Evolutionary conservation across 2,113 vertebrate species (phyloP).

Genomic region (Chionomys nivalis): DNA sequence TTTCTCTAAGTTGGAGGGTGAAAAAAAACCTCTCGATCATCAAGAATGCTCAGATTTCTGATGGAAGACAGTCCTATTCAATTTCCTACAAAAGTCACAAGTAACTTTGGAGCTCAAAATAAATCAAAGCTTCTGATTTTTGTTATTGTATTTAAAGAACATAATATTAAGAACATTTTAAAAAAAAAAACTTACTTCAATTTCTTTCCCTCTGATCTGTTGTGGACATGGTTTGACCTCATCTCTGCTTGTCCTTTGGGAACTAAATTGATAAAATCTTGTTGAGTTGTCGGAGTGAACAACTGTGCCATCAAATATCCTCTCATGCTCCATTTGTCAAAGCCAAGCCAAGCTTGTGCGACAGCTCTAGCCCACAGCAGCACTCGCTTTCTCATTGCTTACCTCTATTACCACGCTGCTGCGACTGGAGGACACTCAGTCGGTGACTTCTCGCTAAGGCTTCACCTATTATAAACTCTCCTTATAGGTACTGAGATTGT

Average conservation of each 20-base stretch:
- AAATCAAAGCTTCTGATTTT: background rate
- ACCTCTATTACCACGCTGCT: background rate
- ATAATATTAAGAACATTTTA: conserved; percentile 42
- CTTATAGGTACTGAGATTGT: background rate
- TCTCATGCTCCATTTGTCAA: conserved; percentile 67
- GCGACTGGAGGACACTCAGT: background rate
- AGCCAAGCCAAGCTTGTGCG: background rate
- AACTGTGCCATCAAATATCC: conserved; percentile 65
- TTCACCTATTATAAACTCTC: background rate
- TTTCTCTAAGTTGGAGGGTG: background rate
- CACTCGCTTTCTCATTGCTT: background rate
- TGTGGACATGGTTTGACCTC: background rate
- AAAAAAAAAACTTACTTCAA: background rate
- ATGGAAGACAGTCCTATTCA: background rate
- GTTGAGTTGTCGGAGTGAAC: conserved; percentile 69
- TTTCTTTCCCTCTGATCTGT: background rate
- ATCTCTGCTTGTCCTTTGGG: conserved; percentile 51
- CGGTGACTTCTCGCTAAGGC: background rate
- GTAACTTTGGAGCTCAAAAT: background rate
- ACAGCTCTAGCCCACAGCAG: background rate
- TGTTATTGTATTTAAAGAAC: background rate
- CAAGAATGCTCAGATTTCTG: background rate
- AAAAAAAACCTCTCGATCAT: background rate
- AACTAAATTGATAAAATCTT: conserved; percentile 71
- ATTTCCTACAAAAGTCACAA: background rate